Evolutionary conservation across 2,797 vertebrate genomes (phyloP).

Genomic region (Lepus oiostolus): DNA sequence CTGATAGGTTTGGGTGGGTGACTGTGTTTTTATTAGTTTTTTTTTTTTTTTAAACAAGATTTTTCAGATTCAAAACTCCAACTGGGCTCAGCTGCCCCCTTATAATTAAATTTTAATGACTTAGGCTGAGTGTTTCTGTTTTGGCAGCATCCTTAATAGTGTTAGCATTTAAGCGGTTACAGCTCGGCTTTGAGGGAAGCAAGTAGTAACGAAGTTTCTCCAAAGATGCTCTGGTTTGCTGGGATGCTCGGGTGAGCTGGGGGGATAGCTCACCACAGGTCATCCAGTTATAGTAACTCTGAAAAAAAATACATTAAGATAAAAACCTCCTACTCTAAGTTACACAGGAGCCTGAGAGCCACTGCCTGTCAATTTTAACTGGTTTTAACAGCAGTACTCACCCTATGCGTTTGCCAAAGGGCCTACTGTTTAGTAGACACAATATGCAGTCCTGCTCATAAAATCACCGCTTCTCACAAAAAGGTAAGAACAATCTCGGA

Average conservation of each 20-base stretch:
- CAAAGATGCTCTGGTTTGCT: conserved; percentile 53
- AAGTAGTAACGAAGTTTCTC: conserved; percentile 51
- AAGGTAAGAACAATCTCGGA: conserved; percentile 8
- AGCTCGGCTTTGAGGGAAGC: conserved; percentile 77
- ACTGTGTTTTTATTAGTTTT: conserved; percentile 62
- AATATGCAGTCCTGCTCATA: not conserved
- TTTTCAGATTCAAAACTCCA: conserved; percentile 84
- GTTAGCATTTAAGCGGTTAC: conserved; percentile 89
- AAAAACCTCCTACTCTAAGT: not conserved
- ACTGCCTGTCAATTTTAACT: conserved; percentile 1
- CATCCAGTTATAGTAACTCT: not conserved
- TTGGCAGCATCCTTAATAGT: conserved; percentile 88
- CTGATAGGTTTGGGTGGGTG: conserved; percentile 69
- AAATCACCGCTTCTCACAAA: not conserved
- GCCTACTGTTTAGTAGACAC: not conserved
- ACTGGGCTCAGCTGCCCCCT: conserved; percentile 90
- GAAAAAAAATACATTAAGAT: conserved; percentile 51
- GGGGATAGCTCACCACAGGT: not conserved
- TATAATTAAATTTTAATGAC: conserved; percentile 90
- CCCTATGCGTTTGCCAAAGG: not conserved
- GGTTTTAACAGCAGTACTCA: not conserved
- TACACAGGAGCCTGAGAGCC: not conserved
- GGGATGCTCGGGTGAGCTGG: not conserved
- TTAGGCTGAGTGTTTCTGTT: conserved; percentile 88
- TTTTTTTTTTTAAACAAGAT: conserved; percentile 71